Conservation (phyloP, 2,113 vertebrate species). For the Cavia porcellus region DNA sequence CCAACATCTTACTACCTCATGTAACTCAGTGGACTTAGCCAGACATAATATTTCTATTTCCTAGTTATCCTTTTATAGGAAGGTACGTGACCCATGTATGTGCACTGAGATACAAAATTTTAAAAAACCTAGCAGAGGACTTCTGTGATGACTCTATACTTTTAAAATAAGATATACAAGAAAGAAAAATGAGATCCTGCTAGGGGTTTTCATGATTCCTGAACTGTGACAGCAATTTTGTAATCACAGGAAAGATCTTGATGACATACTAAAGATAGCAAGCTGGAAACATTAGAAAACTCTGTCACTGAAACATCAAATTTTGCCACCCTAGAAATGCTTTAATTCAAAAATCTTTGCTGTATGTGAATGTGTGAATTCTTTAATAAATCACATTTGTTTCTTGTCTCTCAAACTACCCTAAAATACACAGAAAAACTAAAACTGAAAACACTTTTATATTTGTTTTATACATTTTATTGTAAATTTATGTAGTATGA, state of each 20-base stretch:
- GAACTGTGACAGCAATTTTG: not conserved
- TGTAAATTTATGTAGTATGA: not conserved
- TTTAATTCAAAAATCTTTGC: not conserved
- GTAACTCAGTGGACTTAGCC: not conserved
- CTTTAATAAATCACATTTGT: not conserved
- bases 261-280: not conserved
- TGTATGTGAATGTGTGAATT: not conserved
- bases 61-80: not conserved
- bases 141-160: not conserved
- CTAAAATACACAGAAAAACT: not conserved
- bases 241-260: not conserved
- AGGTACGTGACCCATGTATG: not conserved
- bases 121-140: not conserved
- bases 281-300: not conserved
- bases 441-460: not conserved
- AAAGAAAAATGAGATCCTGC: not conserved
- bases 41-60: not conserved
- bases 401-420: not conserved
- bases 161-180: not conserved
- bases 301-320: not conserved
- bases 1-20: not conserved
- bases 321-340: not conserved
- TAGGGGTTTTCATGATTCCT: not conserved
- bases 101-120: not conserved
- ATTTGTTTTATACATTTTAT: constrained; percentile 4